Conservation (phyloP, 64 coral and sea anemone species). For the Orbicella faveolata region DNA sequence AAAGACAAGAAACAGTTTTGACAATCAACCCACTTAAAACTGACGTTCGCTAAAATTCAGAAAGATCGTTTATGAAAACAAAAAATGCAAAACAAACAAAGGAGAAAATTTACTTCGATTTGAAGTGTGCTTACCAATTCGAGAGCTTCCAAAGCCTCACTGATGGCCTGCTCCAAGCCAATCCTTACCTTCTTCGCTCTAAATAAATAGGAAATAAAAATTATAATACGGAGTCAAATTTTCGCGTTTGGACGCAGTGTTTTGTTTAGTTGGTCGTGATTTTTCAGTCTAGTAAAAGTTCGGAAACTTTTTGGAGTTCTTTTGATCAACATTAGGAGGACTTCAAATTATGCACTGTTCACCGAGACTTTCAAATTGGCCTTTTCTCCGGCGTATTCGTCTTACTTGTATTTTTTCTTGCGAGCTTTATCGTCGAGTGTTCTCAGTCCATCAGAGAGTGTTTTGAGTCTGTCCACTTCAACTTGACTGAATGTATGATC, state of each 20-base stretch:
- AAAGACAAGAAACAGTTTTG: not conserved
- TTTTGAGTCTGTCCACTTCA: constrained; percentile 93
- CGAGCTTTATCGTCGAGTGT: constrained; percentile 94
- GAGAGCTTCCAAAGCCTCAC: constrained; percentile 92
- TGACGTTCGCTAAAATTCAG: not conserved
- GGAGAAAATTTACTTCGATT: not conserved
- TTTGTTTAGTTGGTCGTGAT: not conserved
- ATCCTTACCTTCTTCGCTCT: constrained; percentile 97
- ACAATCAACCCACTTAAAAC: not conserved
- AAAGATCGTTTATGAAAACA: not conserved
- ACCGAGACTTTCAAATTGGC: too few species aligned
- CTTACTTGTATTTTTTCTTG: constrained; percentile 97
- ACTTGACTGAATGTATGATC: constrained; percentile 98
- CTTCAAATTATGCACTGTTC: too few species aligned
- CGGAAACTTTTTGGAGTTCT: not conserved
- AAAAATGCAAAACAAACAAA: not conserved
- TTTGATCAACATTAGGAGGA: not conserved
- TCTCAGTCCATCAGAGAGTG: constrained; percentile 83
- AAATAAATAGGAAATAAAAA: not conserved
- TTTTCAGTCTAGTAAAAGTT: not conserved
- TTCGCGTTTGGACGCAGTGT: not conserved
- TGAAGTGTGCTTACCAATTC: constrained; percentile 60
- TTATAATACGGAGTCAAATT: not conserved
- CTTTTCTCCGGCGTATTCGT: not conserved
- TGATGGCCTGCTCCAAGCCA: constrained; percentile 90